Evolutionary conservation across 2,888 invertebrate species (phyloP).

Genomic region (Dioctria rufipes): DNA sequence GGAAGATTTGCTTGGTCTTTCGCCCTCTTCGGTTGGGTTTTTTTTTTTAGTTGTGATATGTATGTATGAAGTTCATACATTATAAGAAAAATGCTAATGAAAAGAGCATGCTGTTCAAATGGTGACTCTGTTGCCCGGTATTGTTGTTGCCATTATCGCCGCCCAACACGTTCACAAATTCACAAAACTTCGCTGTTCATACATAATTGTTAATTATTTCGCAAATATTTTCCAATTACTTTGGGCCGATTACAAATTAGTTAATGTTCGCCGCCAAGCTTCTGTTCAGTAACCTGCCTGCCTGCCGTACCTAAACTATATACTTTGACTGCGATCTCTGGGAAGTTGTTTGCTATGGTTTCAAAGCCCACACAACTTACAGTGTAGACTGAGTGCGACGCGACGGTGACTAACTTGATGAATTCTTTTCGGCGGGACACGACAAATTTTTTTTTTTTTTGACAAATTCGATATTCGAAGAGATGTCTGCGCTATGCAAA

Average conservation of each 20-base stretch:
- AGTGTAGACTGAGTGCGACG: not conserved
- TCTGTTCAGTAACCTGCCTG: not conserved
- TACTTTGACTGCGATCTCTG: not conserved
- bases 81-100: too few species aligned
- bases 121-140: too few species aligned
- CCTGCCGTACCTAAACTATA: not conserved
- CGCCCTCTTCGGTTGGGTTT: not conserved
- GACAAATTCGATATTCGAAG: conserved; percentile 46
- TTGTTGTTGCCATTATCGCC: not conserved
- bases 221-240: conserved; percentile 46
- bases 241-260: conserved; percentile 27
- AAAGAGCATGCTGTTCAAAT: too few species aligned
- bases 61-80: too few species aligned
- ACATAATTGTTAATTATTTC: conserved; percentile 39
- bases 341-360: conserved; percentile 2
- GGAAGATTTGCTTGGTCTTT: conserved; percentile 6
- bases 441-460: not conserved
- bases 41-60: too few species aligned
- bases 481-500: conserved; percentile 50
- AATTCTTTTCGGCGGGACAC: conserved; percentile 43
- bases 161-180: not conserved
- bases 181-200: not conserved
- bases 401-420: conserved; percentile 46
- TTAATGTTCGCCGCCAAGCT: not conserved
- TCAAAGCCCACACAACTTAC: not conserved